A percentile compares a stretch with the other conserved stretches of the same genome.
phyloP scores from a whole-genome alignment of 2,113 vertebrate genomes.

The Sorex fumeus region DNA sequence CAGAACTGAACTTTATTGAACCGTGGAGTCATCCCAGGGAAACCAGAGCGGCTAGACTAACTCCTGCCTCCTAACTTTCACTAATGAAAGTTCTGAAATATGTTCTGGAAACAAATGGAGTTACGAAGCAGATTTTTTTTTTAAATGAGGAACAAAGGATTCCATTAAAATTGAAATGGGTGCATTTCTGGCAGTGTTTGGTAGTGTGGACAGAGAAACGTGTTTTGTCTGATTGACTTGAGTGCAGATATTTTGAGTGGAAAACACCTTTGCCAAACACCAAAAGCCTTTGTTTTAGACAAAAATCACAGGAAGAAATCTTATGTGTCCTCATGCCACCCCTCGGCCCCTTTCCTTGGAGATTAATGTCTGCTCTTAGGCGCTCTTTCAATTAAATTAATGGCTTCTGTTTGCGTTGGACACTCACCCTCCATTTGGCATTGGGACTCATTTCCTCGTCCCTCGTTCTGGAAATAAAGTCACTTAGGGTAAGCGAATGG shows the following conservation, averaged over 20 bases:
- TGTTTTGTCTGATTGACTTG: slow-evolving; percentile 46
- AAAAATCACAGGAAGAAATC: slow-evolving; percentile 62
- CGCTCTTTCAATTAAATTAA: slow-evolving; percentile 73
- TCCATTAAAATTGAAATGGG: slow-evolving; percentile 55
- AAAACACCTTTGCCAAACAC: slow-evolving; percentile 67
- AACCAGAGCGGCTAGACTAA: not conserved
- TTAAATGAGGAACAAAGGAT: slow-evolving; percentile 15
- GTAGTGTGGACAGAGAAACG: slow-evolving; percentile 35
- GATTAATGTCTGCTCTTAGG: slow-evolving; percentile 68
- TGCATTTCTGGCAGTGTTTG: slow-evolving; percentile 39
- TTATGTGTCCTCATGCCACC: slow-evolving; percentile 8
- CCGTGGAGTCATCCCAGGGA: slow-evolving; percentile 11
- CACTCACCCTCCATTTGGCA: slow-evolving; percentile 71
- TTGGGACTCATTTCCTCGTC: slow-evolving; percentile 69
- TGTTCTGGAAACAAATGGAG: slow-evolving; percentile 58
- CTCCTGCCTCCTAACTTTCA: slow-evolving; percentile 43
- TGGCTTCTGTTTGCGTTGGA: slow-evolving; percentile 51
- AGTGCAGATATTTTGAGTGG: slow-evolving; percentile 50
- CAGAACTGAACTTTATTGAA: slow-evolving; percentile 13
- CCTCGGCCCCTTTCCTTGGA: slow-evolving; percentile 29
- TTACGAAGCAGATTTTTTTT: slow-evolving; percentile 36
- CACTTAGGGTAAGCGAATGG: slow-evolving; percentile 44
- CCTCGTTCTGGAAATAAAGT: slow-evolving; percentile 60
- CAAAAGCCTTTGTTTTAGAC: slow-evolving; percentile 60
- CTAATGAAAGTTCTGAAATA: slow-evolving; percentile 52